phyloP scores from a whole-genome alignment of 2,888 invertebrate genomes.

The Melikaiella ostensackeni region DNA sequence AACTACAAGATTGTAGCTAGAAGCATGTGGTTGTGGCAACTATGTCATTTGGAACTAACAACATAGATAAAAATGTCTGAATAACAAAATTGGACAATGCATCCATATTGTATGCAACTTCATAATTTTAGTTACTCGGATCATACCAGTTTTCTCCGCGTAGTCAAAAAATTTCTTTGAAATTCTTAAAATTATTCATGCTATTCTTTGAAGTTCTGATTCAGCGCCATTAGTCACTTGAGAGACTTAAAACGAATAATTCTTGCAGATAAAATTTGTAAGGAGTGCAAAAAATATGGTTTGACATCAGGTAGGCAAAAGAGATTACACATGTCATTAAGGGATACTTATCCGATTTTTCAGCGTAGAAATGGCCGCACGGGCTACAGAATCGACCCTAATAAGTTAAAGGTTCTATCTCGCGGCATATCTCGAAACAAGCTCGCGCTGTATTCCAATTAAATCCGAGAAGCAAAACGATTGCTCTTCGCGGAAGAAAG shows the following conservation, averaged over 20 bases:
- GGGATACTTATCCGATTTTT: constrained; percentile 48
- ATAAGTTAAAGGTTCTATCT: constrained; percentile 57
- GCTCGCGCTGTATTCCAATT: constrained; percentile 52
- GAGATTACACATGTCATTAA: neutral
- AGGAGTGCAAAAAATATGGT: neutral
- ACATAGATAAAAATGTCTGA: no score
- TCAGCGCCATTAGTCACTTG: neutral
- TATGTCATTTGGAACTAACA: no score
- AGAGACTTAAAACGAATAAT: neutral
- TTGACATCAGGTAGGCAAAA: constrained; percentile 1
- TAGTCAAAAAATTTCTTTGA: no score
- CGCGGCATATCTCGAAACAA: constrained; percentile 55
- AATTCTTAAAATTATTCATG: no score
- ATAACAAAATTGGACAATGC: no score
- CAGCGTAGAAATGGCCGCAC: constrained; percentile 48
- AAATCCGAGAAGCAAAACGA: constrained; percentile 52
- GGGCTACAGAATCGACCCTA: constrained; percentile 54
- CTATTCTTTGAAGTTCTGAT: no score
- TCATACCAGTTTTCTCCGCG: no score
- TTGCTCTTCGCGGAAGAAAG: constrained; percentile 48
- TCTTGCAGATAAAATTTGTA: neutral
- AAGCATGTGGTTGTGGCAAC: no score
- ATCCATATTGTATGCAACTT: no score
- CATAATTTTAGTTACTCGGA: no score
- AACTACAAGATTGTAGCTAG: no score